These are phyloP conservation scores for Cairina moschata DNA, from an alignment of 2,113 vertebrate species.

Conservation along the genomic window DNA sequence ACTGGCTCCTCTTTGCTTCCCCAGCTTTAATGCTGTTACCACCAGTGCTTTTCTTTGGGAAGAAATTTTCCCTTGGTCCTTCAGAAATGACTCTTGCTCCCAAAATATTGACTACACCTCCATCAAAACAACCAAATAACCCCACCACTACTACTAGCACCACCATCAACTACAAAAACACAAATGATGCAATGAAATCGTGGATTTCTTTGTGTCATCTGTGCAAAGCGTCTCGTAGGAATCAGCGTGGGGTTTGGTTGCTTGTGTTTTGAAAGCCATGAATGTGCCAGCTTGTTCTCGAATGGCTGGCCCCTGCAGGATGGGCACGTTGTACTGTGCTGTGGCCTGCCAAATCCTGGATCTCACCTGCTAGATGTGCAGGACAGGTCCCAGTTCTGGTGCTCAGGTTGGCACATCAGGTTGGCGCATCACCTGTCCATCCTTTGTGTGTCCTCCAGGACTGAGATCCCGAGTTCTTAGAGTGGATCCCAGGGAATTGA, in stretches of 20 bases:
- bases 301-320: not conserved
- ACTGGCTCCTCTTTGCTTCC: not conserved
- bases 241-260: not conserved
- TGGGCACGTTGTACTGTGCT: fast-evolving
- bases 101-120: not conserved
- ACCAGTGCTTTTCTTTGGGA: not conserved
- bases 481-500: not conserved
- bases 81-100: not conserved
- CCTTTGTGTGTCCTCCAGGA: not conserved
- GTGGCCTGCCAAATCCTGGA: not conserved
- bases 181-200: not conserved
- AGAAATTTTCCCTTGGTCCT: not conserved
- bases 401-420: fast-evolving
- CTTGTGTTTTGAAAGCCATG: fast-evolving
- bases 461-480: not conserved
- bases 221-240: not conserved
- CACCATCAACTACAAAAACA: not conserved
- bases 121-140: not conserved
- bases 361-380: not conserved
- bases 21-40: not conserved
- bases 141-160: no score
- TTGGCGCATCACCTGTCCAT: no score
- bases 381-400: not conserved
- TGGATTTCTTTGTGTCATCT: not conserved
- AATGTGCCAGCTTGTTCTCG: not conserved